Evolutionary conservation across 2,797 vertebrate species (phyloP).

Genomic region (Microctenopoma lineatum): DNA sequence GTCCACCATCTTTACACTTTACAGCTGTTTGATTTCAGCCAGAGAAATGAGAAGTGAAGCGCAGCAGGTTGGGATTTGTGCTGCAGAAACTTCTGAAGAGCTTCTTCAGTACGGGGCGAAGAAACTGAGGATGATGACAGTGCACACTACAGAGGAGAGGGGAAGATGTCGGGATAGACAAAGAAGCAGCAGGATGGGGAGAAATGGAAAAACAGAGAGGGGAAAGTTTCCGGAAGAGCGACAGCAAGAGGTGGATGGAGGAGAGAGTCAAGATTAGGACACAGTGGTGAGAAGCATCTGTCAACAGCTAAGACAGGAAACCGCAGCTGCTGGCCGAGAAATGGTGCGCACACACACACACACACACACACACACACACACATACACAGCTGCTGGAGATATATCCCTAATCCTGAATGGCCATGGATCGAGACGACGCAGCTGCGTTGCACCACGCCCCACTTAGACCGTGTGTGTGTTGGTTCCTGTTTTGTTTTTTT

Average conservation of each 20-base stretch:
- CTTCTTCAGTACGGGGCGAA: no score
- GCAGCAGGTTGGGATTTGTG: constrained; percentile 6
- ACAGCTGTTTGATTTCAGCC: constrained; percentile 11
- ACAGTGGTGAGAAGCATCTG: constrained; percentile 76
- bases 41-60: background rate
- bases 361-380: constrained; percentile 41
- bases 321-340: constrained; percentile 78
- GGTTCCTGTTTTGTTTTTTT: constrained; percentile 72
- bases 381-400: constrained; percentile 68
- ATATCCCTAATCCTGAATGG: constrained; percentile 79
- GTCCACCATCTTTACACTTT: constrained; percentile 13
- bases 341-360: background rate
- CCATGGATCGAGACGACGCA: constrained; percentile 68
- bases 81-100: constrained; percentile 1
- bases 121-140: background rate
- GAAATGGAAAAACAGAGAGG: constrained; percentile 15
- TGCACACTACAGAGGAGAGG: background rate
- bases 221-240: constrained; percentile 7
- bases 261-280: constrained; percentile 60
- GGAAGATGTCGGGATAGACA: constrained; percentile 3
- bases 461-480: constrained; percentile 38
- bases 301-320: constrained; percentile 81
- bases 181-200: constrained; percentile 32
- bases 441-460: constrained; percentile 72
- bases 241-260: constrained; percentile 55